Percentiles rank a stretch among this genome's conserved stretches.
phyloP scores from a whole-genome alignment of 2,888 invertebrate species.

The Epinotia bilunana region DNA sequence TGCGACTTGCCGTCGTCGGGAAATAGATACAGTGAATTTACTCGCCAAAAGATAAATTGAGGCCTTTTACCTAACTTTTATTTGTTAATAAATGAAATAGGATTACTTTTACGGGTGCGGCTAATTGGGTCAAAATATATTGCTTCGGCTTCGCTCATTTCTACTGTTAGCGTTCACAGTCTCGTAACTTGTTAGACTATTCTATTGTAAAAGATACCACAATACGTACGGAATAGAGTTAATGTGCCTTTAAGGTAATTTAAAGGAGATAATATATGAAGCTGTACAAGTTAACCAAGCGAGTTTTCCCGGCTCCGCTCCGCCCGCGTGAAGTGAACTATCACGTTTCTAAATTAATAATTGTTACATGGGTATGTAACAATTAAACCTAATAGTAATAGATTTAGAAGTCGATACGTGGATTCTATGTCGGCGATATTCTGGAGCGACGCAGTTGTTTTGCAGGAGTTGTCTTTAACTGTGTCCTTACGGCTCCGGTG shows the following conservation, averaged over 20 bases:
- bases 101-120: conserved; percentile 32
- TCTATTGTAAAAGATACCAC: background rate
- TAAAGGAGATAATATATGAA: background rate
- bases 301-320: background rate
- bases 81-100: conserved; percentile 41
- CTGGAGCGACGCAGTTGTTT: background rate
- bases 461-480: background rate
- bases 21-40: conserved; percentile 53
- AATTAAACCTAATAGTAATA: background rate
- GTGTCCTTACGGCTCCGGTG: too few species aligned
- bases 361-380: background rate
- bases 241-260: background rate
- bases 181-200: background rate
- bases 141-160: conserved; percentile 24
- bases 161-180: background rate
- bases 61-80: conserved; percentile 32
- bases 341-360: conserved; percentile 19
- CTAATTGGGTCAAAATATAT: conserved; percentile 40
- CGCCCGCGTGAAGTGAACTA: background rate
- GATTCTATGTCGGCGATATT: background rate
- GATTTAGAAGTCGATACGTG: background rate
- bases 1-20: conserved; percentile 39
- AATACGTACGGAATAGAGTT: background rate
- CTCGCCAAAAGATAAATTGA: conserved; percentile 40
- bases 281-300: background rate